Base-by-base conservation (phyloP, 2,797 vertebrate species). In the Poecilia gillii region DNA sequence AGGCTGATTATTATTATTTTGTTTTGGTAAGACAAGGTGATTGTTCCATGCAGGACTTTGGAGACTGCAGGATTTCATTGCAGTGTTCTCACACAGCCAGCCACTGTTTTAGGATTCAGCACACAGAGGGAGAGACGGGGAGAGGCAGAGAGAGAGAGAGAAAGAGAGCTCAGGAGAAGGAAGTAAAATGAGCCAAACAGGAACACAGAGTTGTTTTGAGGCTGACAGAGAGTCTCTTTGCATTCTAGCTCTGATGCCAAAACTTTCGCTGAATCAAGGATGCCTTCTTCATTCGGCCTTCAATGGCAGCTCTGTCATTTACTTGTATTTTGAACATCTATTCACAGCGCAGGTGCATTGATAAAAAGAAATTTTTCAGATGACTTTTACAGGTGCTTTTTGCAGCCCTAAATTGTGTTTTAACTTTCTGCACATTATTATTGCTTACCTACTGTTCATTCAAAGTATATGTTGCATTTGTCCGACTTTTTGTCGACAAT, bases 161-260 rank as follows among this genome's bases (percentile, higher is more conserved):
- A 49, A 16, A 81, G 82, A 51, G 79, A 84, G 85, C 78, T 79
- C 73, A 81, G 83, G 87, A 79, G 83, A 90, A 89, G 93, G 93
- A 94, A 95, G 92, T 87, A 66, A 82, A 91, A 90, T 83, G 93
- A 92, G 94, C 94, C 94, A 95, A 93, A 92, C 87, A 92, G 91
- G 91, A 93, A 94, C 92, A 95, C 89, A 90, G 92, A 88, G 91
- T 46, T 88, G 78, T 90, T 91, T 90, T 93, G 83, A 92, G 86
- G 87, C 84, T 90, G 89, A 90, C 88, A 93, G 86, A 88, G 86
- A 85, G 75, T 89, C 90, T 94, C 86, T 94, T 84, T 87, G 79
- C 85, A 90, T 91, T 89, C 79, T 45, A 79, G 81, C 84, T 89
- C 85, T 87, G 90, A 91, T 91, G 94, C 92, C 93, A 93, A 90